Percentiles rank a stretch among this genome's conserved stretches.
Evolutionary conservation across 1,140 invertebrate genomes (phyloP).

Genomic region (Caenorhabditis inopinata): DNA sequence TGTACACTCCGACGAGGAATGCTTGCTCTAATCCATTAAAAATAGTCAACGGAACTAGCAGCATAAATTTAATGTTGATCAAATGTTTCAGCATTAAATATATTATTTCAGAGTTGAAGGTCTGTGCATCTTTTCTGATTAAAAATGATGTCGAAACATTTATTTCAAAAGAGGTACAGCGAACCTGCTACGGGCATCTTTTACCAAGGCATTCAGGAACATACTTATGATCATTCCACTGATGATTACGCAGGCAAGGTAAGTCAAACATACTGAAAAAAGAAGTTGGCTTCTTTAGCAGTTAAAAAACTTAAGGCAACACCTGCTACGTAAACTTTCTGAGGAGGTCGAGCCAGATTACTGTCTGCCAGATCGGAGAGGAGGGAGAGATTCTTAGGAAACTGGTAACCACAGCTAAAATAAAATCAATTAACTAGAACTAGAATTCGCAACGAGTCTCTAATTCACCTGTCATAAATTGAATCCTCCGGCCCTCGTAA

Average conservation of each 20-base stretch:
- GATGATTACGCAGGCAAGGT: slow-evolving; percentile 80
- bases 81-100: slow-evolving; percentile 54
- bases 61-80: slow-evolving; percentile 47
- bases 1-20: slow-evolving; percentile 90
- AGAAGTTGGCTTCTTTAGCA: too few species aligned
- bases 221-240: slow-evolving; percentile 82
- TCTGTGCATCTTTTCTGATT: slow-evolving; percentile 50
- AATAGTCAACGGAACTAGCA: slow-evolving; percentile 88
- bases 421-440: neutral
- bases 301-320: too few species aligned
- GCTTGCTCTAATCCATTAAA: slow-evolving; percentile 97
- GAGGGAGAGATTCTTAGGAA: slow-evolving; percentile 47
- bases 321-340: slow-evolving; percentile 71
- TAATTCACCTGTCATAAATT: slow-evolving; percentile 51
- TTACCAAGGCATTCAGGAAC: slow-evolving; percentile 84
- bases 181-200: slow-evolving; percentile 66
- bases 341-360: slow-evolving; percentile 75
- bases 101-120: slow-evolving; percentile 58
- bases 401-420: slow-evolving; percentile 55
- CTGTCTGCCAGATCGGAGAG: slow-evolving; percentile 45
- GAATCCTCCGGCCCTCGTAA: slow-evolving; percentile 24
- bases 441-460: slow-evolving; percentile 53
- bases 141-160: too few species aligned
- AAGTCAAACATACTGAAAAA: slow-evolving; percentile 78
- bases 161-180: neutral